These are phyloP conservation scores for Sus cebifrons DNA, from an alignment of 2,797 vertebrate species.

Conservation along the genomic window DNA sequence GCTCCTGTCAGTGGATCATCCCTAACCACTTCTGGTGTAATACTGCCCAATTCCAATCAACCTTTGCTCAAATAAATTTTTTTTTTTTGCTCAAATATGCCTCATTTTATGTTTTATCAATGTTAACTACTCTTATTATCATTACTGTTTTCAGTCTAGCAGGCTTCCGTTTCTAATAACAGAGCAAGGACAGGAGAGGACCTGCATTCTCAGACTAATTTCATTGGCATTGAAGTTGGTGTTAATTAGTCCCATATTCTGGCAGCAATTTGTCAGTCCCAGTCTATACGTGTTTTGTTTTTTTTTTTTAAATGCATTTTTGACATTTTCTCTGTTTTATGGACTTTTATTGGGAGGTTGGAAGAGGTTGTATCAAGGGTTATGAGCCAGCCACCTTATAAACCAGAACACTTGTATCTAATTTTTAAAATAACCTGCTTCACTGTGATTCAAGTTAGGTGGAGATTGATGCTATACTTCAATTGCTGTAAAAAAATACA, in stretches of 20 bases:
- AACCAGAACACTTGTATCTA: conserved; percentile 74
- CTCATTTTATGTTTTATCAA: background rate
- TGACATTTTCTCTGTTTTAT: conserved; percentile 64
- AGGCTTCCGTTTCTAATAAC: background rate
- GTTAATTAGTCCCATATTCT: conserved; percentile 68
- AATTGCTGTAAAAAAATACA: conserved; percentile 74
- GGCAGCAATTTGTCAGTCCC: conserved; percentile 14
- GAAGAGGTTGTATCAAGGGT: conserved; percentile 55
- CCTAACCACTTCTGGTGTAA: background rate
- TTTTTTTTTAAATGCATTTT: conserved; percentile 56
- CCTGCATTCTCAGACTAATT: background rate
- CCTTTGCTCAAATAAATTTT: background rate
- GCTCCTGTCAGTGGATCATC: background rate
- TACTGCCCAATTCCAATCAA: background rate
- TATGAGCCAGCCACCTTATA: conserved; percentile 70
- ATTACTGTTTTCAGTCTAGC: background rate
- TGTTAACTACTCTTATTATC: background rate
- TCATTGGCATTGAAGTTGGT: background rate
- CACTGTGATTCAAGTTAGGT: conserved; percentile 64
- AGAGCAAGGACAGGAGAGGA: background rate
- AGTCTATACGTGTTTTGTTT: background rate
- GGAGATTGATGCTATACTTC: conserved; percentile 73
- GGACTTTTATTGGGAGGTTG: conserved; percentile 40
- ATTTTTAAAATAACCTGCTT: conserved; percentile 78
- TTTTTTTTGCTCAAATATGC: background rate